Evolutionary conservation across 2,113 vertebrate genomes (phyloP).

Genomic region (Emydocephalus ijimae): DNA sequence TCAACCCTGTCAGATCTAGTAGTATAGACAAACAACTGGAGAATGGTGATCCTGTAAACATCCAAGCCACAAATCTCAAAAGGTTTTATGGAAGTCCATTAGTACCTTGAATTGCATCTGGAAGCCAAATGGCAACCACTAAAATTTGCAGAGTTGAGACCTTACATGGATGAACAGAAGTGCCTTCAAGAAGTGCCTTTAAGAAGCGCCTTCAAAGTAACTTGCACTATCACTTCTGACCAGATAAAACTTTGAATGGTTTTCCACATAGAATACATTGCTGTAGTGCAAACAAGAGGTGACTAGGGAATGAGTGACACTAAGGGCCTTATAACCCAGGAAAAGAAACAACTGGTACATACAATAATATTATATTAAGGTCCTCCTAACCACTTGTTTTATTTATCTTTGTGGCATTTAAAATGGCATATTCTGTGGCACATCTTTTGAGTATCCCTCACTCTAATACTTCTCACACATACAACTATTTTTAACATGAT

Average conservation of each 20-base stretch:
- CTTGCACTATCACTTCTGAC: not conserved
- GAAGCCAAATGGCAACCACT: not conserved
- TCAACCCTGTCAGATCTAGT: not conserved
- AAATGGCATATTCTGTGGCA: not conserved
- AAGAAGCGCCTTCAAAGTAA: not conserved
- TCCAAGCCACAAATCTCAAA: not conserved
- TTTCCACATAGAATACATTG: not conserved
- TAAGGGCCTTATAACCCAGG: not conserved
- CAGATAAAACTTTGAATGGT: not conserved
- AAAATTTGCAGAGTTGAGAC: not conserved
- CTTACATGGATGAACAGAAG: not conserved
- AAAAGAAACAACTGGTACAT: not conserved
- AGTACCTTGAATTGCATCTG: not conserved
- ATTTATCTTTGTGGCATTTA: not conserved
- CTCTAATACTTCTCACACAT: not conserved
- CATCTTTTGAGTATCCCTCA: not conserved
- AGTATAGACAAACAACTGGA: not conserved
- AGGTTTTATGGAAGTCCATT: not conserved
- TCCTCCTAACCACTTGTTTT: not conserved
- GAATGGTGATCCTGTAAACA: not conserved
- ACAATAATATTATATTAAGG: not conserved
- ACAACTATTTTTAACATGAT: not conserved
- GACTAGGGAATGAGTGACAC: not conserved
- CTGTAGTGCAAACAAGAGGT: not conserved
- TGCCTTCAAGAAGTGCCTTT: not conserved